These are phyloP conservation scores for Orestias chungarensis DNA, from an alignment of 2,797 vertebrate species.

Conservation along the genomic window DNA sequence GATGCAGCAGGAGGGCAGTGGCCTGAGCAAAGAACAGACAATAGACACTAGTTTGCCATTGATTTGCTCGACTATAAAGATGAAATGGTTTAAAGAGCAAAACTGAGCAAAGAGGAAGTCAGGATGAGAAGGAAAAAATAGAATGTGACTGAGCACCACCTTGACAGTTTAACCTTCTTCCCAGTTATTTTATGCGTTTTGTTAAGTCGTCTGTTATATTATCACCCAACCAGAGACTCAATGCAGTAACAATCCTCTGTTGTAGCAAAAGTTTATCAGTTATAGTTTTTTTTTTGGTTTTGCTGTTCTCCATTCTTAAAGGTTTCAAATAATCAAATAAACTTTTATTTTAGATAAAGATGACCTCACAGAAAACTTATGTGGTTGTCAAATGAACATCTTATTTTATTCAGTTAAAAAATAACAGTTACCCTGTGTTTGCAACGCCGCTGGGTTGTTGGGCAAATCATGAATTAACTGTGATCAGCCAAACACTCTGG, in stretches of 20 bases:
- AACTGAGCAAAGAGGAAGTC: conserved; percentile 34
- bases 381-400: no score
- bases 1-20: conserved; percentile 62
- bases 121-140: conserved; percentile 17
- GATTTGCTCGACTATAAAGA: conserved; percentile 80
- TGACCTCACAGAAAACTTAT: background rate
- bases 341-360: background rate
- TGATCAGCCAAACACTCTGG: background rate
- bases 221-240: conserved; percentile 40
- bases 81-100: conserved; percentile 66
- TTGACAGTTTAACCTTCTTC: conserved; percentile 60
- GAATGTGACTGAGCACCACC: conserved; percentile 28
- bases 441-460: background rate
- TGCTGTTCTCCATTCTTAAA: background rate
- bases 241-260: conserved; percentile 32
- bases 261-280: no score
- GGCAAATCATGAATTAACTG: background rate
- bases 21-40: conserved; percentile 72
- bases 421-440: background rate
- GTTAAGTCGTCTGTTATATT: conserved; percentile 35
- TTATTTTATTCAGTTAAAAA: no score
- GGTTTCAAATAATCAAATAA: background rate
- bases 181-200: conserved; percentile 43
- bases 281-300: conserved; percentile 14
- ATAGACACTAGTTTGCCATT: conserved; percentile 81